Percentiles rank a stretch among this genome's conserved stretches.
These are phyloP conservation scores for Cerceris rybyensis DNA, from an alignment of 2,888 invertebrate species.

Conservation along the genomic window DNA sequence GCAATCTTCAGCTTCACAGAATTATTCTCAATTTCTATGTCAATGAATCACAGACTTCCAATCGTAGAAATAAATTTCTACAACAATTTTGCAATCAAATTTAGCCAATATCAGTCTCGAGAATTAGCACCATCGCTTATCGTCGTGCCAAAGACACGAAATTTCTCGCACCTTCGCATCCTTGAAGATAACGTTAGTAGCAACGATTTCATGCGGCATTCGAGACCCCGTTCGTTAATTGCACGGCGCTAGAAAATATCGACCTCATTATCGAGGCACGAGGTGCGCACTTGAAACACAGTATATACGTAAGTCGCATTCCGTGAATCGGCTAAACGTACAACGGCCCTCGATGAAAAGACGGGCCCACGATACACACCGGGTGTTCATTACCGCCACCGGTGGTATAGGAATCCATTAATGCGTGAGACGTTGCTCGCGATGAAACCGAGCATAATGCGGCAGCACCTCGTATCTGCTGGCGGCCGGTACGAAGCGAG, in stretches of 20 bases:
- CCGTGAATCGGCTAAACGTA: constrained; percentile 34
- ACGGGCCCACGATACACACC: constrained; percentile 42
- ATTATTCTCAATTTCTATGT: too few species aligned
- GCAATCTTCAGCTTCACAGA: too few species aligned
- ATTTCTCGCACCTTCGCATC: too few species aligned
- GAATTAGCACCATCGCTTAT: too few species aligned
- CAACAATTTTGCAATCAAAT: too few species aligned
- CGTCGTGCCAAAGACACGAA: too few species aligned
- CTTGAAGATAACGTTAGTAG: too few species aligned
- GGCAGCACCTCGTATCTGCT: constrained; percentile 54
- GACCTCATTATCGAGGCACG: constrained; percentile 49
- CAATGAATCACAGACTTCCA: too few species aligned
- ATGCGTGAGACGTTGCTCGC: constrained; percentile 53
- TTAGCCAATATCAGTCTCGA: too few species aligned
- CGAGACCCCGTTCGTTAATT: constrained; percentile 30
- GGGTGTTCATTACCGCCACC: constrained; percentile 52
- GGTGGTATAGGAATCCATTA: constrained; percentile 55
- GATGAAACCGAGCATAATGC: constrained; percentile 56
- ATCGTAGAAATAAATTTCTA: too few species aligned
- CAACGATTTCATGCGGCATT: background rate
- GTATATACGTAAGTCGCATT: constrained; percentile 43
- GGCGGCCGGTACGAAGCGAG: constrained; percentile 30
- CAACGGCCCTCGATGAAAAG: constrained; percentile 49
- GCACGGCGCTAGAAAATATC: constrained; percentile 31
- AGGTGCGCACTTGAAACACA: constrained; percentile 6